phyloP scores from a whole-genome alignment of 1,140 invertebrate genomes.

The Stratiolaelaps scimitus region DNA sequence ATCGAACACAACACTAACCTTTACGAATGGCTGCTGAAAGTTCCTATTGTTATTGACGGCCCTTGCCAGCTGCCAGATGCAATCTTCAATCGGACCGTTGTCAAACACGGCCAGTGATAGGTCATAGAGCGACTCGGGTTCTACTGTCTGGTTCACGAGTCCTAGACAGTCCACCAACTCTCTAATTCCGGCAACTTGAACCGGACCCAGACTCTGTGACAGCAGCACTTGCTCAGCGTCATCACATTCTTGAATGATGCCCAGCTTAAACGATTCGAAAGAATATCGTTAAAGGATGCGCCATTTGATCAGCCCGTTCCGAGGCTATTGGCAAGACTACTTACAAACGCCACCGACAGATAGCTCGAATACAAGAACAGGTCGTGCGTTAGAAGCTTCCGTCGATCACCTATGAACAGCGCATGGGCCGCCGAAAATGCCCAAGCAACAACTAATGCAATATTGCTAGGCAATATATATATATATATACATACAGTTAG shows the following conservation, averaged over 20 bases:
- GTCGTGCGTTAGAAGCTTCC: too few species aligned
- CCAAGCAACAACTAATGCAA: too few species aligned
- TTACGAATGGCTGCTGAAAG: slow-evolving; percentile 2
- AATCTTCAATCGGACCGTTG: not conserved
- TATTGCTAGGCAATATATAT: too few species aligned
- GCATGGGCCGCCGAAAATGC: too few species aligned
- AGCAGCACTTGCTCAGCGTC: slow-evolving; percentile 6
- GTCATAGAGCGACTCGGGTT: not conserved
- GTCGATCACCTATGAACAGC: too few species aligned
- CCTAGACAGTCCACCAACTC: slow-evolving; percentile 14
- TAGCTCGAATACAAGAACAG: too few species aligned
- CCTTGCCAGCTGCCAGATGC: slow-evolving; percentile 5
- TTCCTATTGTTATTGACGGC: not conserved
- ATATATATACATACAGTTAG: too few species aligned
- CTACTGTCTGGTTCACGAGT: not conserved
- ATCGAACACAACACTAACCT: not conserved
- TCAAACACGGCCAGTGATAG: slow-evolving; percentile 2
- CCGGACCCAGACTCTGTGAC: slow-evolving; percentile 6
- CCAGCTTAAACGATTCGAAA: not conserved
- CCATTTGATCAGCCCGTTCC: too few species aligned
- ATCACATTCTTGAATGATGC: slow-evolving; percentile 18
- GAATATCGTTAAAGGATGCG: too few species aligned
- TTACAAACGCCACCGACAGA: too few species aligned
- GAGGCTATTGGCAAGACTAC: too few species aligned
- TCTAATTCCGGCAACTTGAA: slow-evolving; percentile 2